phyloP scores from a whole-genome alignment of 2,888 invertebrate species.

The Apotomis capreana region DNA sequence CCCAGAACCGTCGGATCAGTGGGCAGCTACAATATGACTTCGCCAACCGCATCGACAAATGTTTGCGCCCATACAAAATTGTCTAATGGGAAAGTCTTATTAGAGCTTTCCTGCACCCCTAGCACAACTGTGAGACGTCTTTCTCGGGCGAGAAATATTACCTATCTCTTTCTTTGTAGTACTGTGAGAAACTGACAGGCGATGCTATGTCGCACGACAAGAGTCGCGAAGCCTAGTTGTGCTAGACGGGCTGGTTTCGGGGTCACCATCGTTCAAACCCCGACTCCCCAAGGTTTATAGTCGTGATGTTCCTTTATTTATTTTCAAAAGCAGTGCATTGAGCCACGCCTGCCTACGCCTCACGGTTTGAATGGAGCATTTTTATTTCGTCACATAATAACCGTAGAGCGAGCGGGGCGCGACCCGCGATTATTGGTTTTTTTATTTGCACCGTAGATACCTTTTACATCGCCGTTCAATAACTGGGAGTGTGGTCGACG shows the following conservation, averaged over 20 bases:
- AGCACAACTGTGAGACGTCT: too few species aligned
- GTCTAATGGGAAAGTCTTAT: too few species aligned
- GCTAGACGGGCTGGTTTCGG: not conserved
- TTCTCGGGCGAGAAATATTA: too few species aligned
- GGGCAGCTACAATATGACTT: too few species aligned
- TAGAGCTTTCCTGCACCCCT: too few species aligned
- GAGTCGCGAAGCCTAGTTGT: too few species aligned
- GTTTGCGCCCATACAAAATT: too few species aligned
- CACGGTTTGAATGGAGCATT: conserved; percentile 73
- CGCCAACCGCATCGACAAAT: too few species aligned
- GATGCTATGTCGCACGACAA: too few species aligned
- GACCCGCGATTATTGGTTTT: conserved; percentile 79
- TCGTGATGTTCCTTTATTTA: conserved; percentile 28
- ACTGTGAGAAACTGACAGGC: too few species aligned
- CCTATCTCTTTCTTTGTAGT: too few species aligned
- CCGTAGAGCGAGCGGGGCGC: conserved; percentile 70
- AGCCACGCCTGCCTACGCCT: conserved; percentile 58
- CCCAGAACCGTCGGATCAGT: too few species aligned
- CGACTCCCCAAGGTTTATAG: conserved; percentile 6
- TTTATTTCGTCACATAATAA: conserved; percentile 71
- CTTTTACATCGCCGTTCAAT: conserved; percentile 83
- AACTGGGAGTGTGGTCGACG: conserved; percentile 69
- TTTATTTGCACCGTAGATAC: conserved; percentile 80
- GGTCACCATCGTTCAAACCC: not conserved
- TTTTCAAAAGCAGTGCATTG: conserved; percentile 26